Evolutionary conservation across 92 coral and sea anemone species (phyloP), one percentile per base, ranked within the genome.

Genomic region (Porites lobata): DNA sequence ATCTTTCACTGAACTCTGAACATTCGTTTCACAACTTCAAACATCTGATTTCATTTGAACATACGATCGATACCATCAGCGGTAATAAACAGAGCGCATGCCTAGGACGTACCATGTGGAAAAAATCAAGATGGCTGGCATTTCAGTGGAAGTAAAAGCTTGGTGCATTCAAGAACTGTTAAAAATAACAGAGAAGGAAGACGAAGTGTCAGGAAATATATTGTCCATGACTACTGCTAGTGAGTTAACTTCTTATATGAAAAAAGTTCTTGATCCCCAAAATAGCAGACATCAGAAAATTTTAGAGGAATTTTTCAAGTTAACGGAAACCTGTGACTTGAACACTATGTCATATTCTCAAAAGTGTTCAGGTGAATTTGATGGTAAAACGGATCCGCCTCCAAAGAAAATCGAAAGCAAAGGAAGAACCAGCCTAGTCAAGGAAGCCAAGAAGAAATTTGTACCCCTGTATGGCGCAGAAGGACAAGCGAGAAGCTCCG

Each of bases 401-500:
- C 82, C 15, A 9, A 15, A 58, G 12, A 63, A 29, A 26, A 24
- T n/a, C 1, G 69, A 77, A 26, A 77, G 19, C 6, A 77, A 77
- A 26, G 24, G 54, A 12, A 77, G 76, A 6, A 43, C 21, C 59
- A 70, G 61, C 15, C 21, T 68, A 50, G 93, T 86, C 63, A 88
- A 90, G 21, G 93, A 93, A 82, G 15, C 52, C 47, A 95, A 94
- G 90, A 95, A 92, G 89, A 98, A 94, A 38, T 98, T 92, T 83
- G 98, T 98, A 15, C 92, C 99, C 7, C 81, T 98, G 79, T 98
- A 98, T 70, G 94, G 99, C 38, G 92, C 89, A 56, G 99, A 96
- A 81, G 99, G 99, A 7, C 92, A 95, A 87, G 97, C 96, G 11
- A 89, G 96, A 53, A 91, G 93, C 29, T 93, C 97, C 7, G 99